Base-by-base conservation (phyloP, 2,797 vertebrate species). In the Agapornis canus region DNA sequence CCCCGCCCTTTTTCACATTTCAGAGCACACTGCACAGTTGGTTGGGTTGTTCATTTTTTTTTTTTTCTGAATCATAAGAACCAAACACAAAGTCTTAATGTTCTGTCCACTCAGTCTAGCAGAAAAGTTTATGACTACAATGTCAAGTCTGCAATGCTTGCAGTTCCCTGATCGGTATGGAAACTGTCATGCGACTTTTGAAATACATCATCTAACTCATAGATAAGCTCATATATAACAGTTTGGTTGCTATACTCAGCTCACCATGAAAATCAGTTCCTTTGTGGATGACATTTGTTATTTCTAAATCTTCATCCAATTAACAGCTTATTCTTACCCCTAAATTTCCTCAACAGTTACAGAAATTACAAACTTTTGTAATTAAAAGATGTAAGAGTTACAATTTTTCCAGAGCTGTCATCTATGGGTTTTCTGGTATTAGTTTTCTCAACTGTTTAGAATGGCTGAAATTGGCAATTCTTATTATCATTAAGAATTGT, bases 181-280 rank as follows among this genome's bases (percentile, higher is more conserved):
- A 61, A 95, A 94, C 86, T 61, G 52, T 59, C 79, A 19, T 37
- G 52, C 71, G 48, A 26, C 61, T 86, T 70, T 51, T 78, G 69
- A 59, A 89, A 59, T 45, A 56, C n/a, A 75, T 56, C 60, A 70
- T 8, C 42, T 26, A 78, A n/a, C 35, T 57, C 65, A 21, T 1
- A 25, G 49, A 47, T 43, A 68, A 68, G 69, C 52, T 78, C 15
- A 48, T 16, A 32, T 6, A 5, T 35, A 35, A 29, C 25, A 40
- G 60, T 20, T 27, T 37, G 49, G 64, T 26, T 47, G 73, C 77
- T 82, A 11, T 22, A 8, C 56, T 71, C 39, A 3, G 85, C 65
- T 88, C 57, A 27, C 45, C 2, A 6, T 5, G 48, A 64, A 64
- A 76, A 73, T 10, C 43, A 60, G 13, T 0, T 4, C 10, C 37